Conservation (phyloP, 1,140 invertebrate species). For the Drosophila nigromelanica region DNA sequence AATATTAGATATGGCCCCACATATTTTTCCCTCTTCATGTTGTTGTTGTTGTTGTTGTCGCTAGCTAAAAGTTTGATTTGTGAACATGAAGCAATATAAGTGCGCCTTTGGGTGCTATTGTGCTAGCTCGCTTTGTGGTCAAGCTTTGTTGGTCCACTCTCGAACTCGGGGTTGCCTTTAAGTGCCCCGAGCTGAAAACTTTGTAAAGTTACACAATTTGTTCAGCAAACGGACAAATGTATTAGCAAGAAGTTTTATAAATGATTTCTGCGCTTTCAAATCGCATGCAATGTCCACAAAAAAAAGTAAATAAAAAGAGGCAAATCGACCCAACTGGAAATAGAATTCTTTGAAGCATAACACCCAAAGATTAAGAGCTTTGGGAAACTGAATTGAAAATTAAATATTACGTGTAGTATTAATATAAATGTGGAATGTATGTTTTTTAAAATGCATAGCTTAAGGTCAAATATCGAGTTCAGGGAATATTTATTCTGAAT, state of each 20-base stretch:
- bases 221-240: conserved; percentile 70
- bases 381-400: conserved; percentile 25
- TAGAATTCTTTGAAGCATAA: conserved; percentile 27
- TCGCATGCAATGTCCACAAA: conserved; percentile 21
- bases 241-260: conserved; percentile 64
- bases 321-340: conserved; percentile 5
- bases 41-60: conserved; percentile 13
- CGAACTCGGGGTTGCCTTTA: conserved; percentile 39
- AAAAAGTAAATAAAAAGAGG: not conserved
- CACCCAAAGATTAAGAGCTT: conserved; percentile 28
- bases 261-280: conserved; percentile 52
- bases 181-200: conserved; percentile 41
- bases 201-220: conserved; percentile 54
- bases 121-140: conserved; percentile 61
- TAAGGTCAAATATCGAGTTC: not conserved
- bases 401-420: not conserved
- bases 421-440: conserved; percentile 7
- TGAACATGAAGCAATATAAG: conserved; percentile 66
- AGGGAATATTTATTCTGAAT: no score
- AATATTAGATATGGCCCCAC: conserved; percentile 36
- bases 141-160: conserved; percentile 55
- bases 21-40: conserved; percentile 7
- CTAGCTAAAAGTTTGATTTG: conserved; percentile 70
- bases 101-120: conserved; percentile 78
- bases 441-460: not conserved